Evolutionary conservation across 2,113 vertebrate genomes (phyloP).

Genomic region (Mola mola): DNA sequence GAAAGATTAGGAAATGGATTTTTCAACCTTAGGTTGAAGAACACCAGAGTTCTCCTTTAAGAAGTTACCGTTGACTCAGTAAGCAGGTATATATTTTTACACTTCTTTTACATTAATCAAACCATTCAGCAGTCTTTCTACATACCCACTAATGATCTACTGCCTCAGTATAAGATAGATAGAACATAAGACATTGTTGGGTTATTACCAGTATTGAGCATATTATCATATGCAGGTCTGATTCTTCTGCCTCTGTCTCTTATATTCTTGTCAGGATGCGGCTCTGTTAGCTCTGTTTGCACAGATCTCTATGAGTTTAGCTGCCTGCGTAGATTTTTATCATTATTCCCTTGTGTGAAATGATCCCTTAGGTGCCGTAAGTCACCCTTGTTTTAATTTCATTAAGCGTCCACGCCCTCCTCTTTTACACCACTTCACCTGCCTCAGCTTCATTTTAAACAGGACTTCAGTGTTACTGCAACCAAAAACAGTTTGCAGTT

Average conservation of each 20-base stretch:
- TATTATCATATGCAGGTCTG: neutral
- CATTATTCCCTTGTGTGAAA: constrained; percentile 46
- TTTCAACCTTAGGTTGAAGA: no score
- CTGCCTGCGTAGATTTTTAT: constrained; percentile 59
- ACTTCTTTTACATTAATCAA: no score
- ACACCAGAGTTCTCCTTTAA: no score
- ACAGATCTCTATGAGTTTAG: constrained; percentile 42
- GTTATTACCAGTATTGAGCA: no score
- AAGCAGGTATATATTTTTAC: no score
- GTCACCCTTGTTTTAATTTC: constrained; percentile 54
- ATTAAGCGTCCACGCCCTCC: constrained; percentile 24
- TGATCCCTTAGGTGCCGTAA: constrained; percentile 46
- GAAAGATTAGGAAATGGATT: no score
- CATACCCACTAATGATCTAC: no score
- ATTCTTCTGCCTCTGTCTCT: neutral
- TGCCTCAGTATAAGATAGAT: no score
- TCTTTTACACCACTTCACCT: neutral
- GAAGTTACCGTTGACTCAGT: no score
- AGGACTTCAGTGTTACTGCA: constrained; percentile 55
- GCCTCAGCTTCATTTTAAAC: constrained; percentile 18
- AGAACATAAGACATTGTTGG: no score
- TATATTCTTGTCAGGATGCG: neutral
- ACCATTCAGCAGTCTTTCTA: no score
- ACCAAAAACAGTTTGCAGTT: constrained; percentile 48
- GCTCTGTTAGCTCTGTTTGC: constrained; percentile 22